These are phyloP conservation scores for Ctenicera cuprea DNA, from an alignment of 2,888 invertebrate genomes.

Conservation along the genomic window DNA sequence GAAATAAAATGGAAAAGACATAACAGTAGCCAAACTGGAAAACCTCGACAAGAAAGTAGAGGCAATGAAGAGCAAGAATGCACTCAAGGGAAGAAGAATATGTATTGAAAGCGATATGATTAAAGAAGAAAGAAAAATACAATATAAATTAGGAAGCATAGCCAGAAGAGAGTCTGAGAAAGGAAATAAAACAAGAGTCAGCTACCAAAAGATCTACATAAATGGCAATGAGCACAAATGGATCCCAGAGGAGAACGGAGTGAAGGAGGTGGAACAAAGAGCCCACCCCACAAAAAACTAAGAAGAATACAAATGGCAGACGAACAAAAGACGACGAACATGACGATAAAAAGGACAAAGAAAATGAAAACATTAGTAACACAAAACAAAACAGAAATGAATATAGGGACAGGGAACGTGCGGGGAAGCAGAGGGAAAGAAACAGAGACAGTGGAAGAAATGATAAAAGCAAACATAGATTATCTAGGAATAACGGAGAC, in stretches of 20 bases:
- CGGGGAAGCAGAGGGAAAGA: not conserved
- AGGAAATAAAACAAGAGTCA: not conserved
- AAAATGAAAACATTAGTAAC: not conserved
- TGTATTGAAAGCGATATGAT: too few species aligned
- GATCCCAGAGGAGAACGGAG: not conserved
- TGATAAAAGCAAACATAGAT: not conserved
- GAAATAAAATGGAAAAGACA: too few species aligned
- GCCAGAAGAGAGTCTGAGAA: not conserved
- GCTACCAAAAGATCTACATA: not conserved
- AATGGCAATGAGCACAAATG: not conserved
- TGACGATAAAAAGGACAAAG: not conserved
- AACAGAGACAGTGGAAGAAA: not conserved
- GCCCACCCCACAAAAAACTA: not conserved
- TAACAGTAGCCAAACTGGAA: too few species aligned
- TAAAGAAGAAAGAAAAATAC: not conserved
- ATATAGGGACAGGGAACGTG: not conserved
- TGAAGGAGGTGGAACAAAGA: not conserved
- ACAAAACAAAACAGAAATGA: not conserved
- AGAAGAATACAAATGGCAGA: not conserved
- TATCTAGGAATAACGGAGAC: not conserved
- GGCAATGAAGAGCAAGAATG: too few species aligned
- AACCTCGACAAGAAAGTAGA: too few species aligned
- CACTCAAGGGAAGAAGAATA: too few species aligned
- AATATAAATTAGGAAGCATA: slow-evolving; percentile 1
- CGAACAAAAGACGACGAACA: not conserved